Conservation (phyloP, 2,113 vertebrate genomes). For the Zosterops hypoxanthus region DNA sequence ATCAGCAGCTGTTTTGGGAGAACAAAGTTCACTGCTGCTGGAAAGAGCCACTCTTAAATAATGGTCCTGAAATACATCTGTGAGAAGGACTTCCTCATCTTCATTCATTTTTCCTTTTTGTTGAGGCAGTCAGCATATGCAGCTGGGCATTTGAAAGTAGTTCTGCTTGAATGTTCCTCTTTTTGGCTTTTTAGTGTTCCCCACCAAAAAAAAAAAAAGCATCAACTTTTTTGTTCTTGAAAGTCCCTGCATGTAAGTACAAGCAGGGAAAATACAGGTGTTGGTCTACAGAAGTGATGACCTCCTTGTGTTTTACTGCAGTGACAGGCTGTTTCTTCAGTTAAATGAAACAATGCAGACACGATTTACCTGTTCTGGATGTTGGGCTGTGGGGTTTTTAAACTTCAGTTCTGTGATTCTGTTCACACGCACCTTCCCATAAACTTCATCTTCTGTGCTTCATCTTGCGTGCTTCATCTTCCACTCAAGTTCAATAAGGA, state of each 20-base stretch:
- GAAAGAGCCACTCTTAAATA: neutral
- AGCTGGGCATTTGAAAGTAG: neutral
- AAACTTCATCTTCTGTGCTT: neutral
- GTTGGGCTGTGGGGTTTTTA: neutral
- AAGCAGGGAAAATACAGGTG: neutral
- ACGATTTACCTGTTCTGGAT: neutral
- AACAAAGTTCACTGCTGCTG: neutral
- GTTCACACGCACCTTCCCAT: neutral
- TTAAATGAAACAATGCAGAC: neutral
- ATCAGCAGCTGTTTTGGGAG: neutral
- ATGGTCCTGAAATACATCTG: neutral
- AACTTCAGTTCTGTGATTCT: neutral
- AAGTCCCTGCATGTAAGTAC: neutral
- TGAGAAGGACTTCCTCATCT: neutral
- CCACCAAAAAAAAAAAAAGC: neutral
- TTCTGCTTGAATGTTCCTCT: neutral
- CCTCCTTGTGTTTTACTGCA: neutral
- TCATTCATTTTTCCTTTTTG: neutral
- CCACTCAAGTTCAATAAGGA: neutral
- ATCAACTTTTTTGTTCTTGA: neutral
- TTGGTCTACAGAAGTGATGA: neutral
- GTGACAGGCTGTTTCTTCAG: neutral
- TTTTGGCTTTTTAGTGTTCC: neutral
- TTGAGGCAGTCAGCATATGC: neutral
- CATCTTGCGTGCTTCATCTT: neutral